Evolutionary conservation across 2,888 invertebrate genomes (phyloP), one percentile per base, ranked within the genome.

Genomic region (Agrotis exclamationis): DNA sequence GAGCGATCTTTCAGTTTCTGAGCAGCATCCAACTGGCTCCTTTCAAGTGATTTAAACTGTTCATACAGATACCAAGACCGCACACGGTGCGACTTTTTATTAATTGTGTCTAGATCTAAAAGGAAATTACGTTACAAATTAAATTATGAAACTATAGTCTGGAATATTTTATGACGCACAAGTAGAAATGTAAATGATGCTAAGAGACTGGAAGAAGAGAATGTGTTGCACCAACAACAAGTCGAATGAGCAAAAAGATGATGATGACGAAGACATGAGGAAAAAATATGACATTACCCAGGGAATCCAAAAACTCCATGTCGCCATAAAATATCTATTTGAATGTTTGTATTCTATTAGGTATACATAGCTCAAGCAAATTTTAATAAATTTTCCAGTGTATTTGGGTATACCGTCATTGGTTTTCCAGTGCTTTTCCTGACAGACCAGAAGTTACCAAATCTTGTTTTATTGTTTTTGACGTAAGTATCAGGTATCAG

Each of bases 21-120:
- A 5, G 93, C 90, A 9, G 94, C 95, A 66, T 95, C 92, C 47
- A 92, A 79, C 82, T 96, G 95, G 73, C 91, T 93, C 54, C 86
- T 89, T 80, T 95, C 95, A 2, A 96, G 85, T 1, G 95, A 91
- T 85, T 94, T 96, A 70, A 90, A 96, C 76, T 96, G 96, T 79
- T 96, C 96, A 65, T 95, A 95, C 57, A 95, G 80, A 76, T 95
- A 96, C 96, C 96, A 96, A 9, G 95, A 95, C 7, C 93, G 93
- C 63, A 95, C 93, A 14, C 94, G 89, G 59, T 89, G 88, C n/a
- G 93, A 91, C 79, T 93, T 95, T 81, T 89, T 92, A 65, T 89
- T 73, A 74, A 89, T 85, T 51, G 88, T 85, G 70, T 93, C 89
- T 74, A 92, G 85, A 89, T 94, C 93, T 95, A 81, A 45, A 90